These are phyloP conservation scores for Saccostrea glomerata DNA, from an alignment of 1,140 invertebrate genomes.

Conservation along the genomic window DNA sequence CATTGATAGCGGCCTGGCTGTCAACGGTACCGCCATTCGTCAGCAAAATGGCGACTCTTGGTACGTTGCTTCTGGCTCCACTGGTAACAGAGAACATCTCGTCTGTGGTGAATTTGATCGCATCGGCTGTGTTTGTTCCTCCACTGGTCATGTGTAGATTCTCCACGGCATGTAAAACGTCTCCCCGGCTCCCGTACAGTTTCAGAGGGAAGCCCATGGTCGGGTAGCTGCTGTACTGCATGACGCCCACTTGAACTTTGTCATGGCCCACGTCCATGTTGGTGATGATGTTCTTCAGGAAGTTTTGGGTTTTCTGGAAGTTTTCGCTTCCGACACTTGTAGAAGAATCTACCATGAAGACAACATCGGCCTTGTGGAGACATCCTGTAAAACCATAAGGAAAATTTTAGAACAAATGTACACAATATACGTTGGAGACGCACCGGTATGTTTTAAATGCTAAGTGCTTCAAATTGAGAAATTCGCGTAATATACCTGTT, in stretches of 20 bases:
- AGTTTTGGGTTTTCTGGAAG: conserved; percentile 63
- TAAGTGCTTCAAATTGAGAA: neutral
- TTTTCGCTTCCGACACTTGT: conserved; percentile 61
- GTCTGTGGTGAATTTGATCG: conserved; percentile 60
- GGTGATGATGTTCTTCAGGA: conserved; percentile 63
- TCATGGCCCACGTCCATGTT: conserved; percentile 54
- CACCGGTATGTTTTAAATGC: neutral
- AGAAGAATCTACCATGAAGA: conserved; percentile 68
- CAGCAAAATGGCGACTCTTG: conserved; percentile 60
- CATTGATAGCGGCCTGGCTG: conserved; percentile 35
- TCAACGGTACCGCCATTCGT: conserved; percentile 59
- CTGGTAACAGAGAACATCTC: conserved; percentile 59
- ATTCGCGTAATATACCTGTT: neutral
- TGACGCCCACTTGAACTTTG: conserved; percentile 63
- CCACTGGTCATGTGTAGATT: conserved; percentile 57
- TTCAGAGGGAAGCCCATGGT: conserved; percentile 64
- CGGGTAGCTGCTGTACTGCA: conserved; percentile 62
- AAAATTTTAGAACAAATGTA: neutral
- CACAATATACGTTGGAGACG: neutral
- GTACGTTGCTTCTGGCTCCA: conserved; percentile 61
- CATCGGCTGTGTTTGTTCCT: conserved; percentile 64
- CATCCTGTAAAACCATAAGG: conserved; percentile 56
- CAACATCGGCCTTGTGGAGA: conserved; percentile 65
- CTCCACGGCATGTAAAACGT: conserved; percentile 50
- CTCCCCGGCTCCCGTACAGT: conserved; percentile 59